Evolutionary conservation across 2,113 vertebrate species (phyloP).

Genomic region (Ochotona princeps): DNA sequence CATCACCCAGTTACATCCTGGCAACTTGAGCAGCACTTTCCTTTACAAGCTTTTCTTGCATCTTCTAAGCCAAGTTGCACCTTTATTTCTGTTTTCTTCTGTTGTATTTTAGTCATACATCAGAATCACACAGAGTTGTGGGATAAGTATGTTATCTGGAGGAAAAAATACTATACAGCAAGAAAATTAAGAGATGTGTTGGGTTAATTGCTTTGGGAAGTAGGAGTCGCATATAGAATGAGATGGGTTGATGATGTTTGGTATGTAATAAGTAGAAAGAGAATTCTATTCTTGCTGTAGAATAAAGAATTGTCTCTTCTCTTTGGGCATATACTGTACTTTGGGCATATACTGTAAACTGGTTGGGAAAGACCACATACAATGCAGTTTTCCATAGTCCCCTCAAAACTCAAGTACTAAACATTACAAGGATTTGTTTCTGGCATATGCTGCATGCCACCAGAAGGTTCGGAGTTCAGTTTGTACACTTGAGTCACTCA

Average conservation of each 20-base stretch:
- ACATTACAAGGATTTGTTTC: neutral
- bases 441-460: neutral
- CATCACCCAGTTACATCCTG: neutral
- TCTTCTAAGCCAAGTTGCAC: neutral
- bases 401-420: neutral
- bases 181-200: neutral
- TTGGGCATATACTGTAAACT: neutral
- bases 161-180: neutral
- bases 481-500: neutral
- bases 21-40: neutral
- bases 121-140: neutral
- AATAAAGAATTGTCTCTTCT: neutral
- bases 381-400: neutral
- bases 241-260: neutral
- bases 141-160: neutral
- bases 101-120: neutral
- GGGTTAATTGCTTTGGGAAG: neutral
- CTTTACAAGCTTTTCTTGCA: neutral
- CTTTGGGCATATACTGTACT: neutral
- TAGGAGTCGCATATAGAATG: rapidly evolving
- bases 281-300: neutral
- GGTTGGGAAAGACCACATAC: neutral
- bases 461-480: neutral
- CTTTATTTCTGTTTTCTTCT: neutral
- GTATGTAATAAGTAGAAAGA: neutral